These are phyloP conservation scores for Chrysomela aeneicollis DNA, from an alignment of 2,888 invertebrate genomes.

Conservation along the genomic window DNA sequence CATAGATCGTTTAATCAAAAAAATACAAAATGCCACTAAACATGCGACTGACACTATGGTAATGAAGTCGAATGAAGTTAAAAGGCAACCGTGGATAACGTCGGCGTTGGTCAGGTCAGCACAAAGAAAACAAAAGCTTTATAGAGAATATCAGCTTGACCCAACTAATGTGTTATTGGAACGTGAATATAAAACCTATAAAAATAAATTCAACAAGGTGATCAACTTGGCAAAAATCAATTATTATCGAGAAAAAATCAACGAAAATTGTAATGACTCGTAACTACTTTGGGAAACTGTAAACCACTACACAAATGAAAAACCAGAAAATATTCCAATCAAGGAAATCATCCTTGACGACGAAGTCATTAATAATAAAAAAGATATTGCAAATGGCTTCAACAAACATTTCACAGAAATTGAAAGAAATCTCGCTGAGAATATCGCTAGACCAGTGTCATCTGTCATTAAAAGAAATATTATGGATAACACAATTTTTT, in stretches of 20 bases:
- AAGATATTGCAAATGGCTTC: too few relatives aligned
- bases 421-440: too few relatives aligned
- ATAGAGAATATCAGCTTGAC: not conserved
- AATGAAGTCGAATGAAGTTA: not conserved
- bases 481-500: too few relatives aligned
- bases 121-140: not conserved
- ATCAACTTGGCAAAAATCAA: slow-evolving; percentile 4
- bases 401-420: too few relatives aligned
- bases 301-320: not conserved
- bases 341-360: too few relatives aligned
- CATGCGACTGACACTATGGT: not conserved
- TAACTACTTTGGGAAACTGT: not conserved
- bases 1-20: not conserved
- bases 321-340: not conserved
- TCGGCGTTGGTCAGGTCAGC: not conserved
- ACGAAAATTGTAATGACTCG: not conserved
- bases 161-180: slow-evolving; percentile 2
- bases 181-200: slow-evolving; percentile 1
- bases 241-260: not conserved
- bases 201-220: not conserved
- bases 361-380: too few relatives aligned
- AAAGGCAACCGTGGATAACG: not conserved
- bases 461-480: too few relatives aligned
- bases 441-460: too few relatives aligned
- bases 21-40: not conserved